These are phyloP conservation scores for Carterocephalus palaemon DNA, from an alignment of 2,888 invertebrate species.

Conservation along the genomic window DNA sequence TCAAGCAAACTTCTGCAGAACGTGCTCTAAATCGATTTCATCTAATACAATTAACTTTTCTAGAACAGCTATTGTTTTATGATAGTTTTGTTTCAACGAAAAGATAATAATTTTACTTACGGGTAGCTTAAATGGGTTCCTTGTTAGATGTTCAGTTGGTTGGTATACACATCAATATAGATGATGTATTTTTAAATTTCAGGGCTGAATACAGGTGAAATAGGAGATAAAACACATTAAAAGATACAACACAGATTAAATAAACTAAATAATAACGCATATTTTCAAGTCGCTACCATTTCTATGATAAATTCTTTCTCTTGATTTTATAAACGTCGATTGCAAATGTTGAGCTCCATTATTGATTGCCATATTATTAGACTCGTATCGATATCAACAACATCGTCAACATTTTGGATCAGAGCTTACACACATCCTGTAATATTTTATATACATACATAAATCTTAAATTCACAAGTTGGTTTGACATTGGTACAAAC, in stretches of 20 bases:
- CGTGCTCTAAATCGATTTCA: slow-evolving; percentile 7
- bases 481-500: no score
- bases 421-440: no score
- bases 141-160: no score
- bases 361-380: slow-evolving; percentile 23
- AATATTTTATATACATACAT: no score
- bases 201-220: no score
- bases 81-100: not conserved
- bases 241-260: no score
- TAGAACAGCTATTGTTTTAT: not conserved
- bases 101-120: not conserved
- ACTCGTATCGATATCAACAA: slow-evolving; percentile 14
- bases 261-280: slow-evolving; percentile 11
- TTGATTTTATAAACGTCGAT: slow-evolving; percentile 22
- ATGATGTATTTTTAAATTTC: no score
- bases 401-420: no score
- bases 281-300: slow-evolving; percentile 11
- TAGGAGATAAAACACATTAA: no score
- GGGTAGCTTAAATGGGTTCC: no score
- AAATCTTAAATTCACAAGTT: no score
- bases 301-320: slow-evolving; percentile 22
- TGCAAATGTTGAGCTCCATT: slow-evolving; percentile 16
- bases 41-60: slow-evolving; percentile 14
- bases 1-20: slow-evolving; percentile 2
- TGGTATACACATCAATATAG: no score